Evolutionary conservation across 2,888 invertebrate genomes (phyloP), one percentile per base, ranked within the genome.

Genomic region (Syritta pipiens): DNA sequence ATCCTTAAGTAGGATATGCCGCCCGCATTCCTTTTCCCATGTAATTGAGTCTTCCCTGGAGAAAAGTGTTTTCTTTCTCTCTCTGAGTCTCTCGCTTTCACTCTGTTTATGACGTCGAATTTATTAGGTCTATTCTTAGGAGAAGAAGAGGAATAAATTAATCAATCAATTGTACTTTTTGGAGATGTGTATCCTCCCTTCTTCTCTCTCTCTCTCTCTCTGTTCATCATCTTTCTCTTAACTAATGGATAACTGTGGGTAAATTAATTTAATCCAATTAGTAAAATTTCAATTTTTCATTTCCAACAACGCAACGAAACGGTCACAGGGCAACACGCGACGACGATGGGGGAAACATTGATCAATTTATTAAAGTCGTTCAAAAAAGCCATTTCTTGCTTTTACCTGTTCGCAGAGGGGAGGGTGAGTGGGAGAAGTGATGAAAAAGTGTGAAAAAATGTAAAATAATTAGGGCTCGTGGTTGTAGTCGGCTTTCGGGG

Each of bases 131-230:
- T 55, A 65, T 48, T 60, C 63, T 30, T 30, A 24, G 60, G 49
- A 46, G 55, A n/a, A n/a, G n/a, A n/a, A n/a, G n/a, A n/a, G 51
- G 65, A 72, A 59, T 67, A 72, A 74, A 72, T 74, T 72, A 79
- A 79, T 79, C 74, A 79, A 79, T 79, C 72, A 67, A 67, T 79
- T 67, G 59, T 40, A 53, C 17, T 65, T n/a, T n/a, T 72, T 37
- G 5, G 26, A 7, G 60, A 28, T 35, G 55, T 55, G n/a, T n/a
- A n/a, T n/a, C 46, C 7, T 60, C 28, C 9, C 20, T 30, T 6
- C 35, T 19, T 35, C 17, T 1, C 9, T 17, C 2, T 4, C 20
- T 26, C 20, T 24, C 24, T 20, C 32, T 17, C 26, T 51, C 4
- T 44, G 28, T 37, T 68, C 57, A 19, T 42, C 42, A 42, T 37